Evolutionary conservation across 1,140 invertebrate genomes (phyloP), one percentile per base, ranked within the genome.

Genomic region (Calephelis virginiensis): DNA sequence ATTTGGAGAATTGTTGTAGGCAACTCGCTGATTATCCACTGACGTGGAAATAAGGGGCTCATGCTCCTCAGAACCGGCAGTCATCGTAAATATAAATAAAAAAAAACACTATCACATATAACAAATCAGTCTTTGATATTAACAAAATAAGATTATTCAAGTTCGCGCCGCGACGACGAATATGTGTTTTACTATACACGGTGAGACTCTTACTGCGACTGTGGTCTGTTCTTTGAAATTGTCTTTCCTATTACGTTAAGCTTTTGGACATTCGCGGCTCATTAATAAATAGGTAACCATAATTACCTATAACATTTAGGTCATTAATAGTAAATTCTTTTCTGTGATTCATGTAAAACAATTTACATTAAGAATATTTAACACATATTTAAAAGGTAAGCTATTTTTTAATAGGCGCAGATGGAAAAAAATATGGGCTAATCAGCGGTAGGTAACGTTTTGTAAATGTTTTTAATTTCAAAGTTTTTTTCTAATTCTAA

Each of bases 21-120:
- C 73, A 63, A 90, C 83, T 60, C 88, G 77, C 66, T 89, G 85
- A 70, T 89, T 85, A 66, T 91, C 88, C 10, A 86, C 83, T 12
- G 89, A 84, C 2, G 86, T 77, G 40, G 83, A 82, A 66, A 91
- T 86, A 38, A 89, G 77, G 8, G 89, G 86, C 67, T 90, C 87
- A 43, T 90, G 89, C 61, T 89, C 89, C 68, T 89, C 89, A 6
- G 68, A 81, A 46, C 83, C 87, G 37, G 76, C 86, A n/a, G 86
- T 90, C 87, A 89, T 91, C 73, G 80, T 87, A 56, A 72, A 65
- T 63, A 66, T 63, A 64, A 67, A 73, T 63, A 63, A 53, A 68
- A 63, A 53, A 68, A 68, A 65, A 46, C 49, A 50, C 53, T 69
- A 71, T 63, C 49, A 76, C 67, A 53, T 64, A 74, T 10, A 43